Conservation (phyloP, 1,140 invertebrate species). For the Paramacrobiotus metropolitanus region DNA sequence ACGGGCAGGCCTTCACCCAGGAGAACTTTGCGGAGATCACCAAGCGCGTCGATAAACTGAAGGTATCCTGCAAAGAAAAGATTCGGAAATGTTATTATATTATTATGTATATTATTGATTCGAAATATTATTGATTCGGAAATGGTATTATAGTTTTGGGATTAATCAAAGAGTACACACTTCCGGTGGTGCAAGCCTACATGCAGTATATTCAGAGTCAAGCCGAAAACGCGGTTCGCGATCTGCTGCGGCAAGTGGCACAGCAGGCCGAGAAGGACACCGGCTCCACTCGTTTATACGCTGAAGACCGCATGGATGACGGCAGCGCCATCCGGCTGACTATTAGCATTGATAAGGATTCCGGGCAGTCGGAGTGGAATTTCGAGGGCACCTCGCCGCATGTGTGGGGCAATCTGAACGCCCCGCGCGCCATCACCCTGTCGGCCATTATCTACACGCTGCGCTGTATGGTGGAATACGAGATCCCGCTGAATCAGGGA, state of each 20-base stretch:
- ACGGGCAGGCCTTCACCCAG: conserved; percentile 38
- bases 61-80: conserved; percentile 29
- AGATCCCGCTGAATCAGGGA: conserved; percentile 92
- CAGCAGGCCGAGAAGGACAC: conserved; percentile 27
- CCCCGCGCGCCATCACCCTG: conserved; percentile 76
- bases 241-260: conserved; percentile 54
- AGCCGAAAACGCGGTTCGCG: conserved; percentile 71
- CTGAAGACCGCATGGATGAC: conserved; percentile 78
- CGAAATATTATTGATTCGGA: too few relatives aligned
- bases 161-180: conserved; percentile 63
- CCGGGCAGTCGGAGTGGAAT: background rate
- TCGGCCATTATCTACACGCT: conserved; percentile 94
- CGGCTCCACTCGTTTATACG: conserved; percentile 33
- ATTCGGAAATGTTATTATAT: too few relatives aligned
- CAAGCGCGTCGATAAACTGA: conserved; percentile 35
- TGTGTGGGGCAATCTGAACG: conserved; percentile 90
- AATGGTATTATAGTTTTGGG: conserved; percentile 66
- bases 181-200: conserved; percentile 83
- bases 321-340: conserved; percentile 61
- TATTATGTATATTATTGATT: too few relatives aligned
- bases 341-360: conserved; percentile 44
- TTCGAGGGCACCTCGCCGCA: conserved; percentile 50
- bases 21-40: conserved; percentile 40
- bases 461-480: conserved; percentile 86
- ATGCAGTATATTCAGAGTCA: conserved; percentile 87